Conservation (phyloP, 2,888 invertebrate species). For the Brachyptera risi region DNA sequence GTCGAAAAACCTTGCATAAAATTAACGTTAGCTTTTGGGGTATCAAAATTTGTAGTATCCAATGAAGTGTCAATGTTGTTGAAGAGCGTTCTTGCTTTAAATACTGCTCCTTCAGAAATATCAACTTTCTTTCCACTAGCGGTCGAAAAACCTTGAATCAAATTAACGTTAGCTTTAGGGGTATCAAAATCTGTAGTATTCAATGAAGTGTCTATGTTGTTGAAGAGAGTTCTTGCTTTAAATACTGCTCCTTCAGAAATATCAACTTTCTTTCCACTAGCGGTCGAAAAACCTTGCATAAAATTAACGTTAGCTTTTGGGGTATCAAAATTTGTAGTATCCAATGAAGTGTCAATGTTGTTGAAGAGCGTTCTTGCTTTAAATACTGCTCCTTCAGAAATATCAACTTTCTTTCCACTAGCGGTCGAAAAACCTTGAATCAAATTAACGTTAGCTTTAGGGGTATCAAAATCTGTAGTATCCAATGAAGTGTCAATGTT, state of each 20-base stretch:
- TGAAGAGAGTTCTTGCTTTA: conserved; percentile 25
- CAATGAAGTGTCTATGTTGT: conserved; percentile 40
- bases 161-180: background rate
- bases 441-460: background rate
- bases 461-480: conserved; percentile 2
- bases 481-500: conserved; percentile 40
- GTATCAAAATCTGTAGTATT: background rate
- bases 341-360: conserved; percentile 38
- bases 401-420: conserved; percentile 36
- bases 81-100: conserved; percentile 24
- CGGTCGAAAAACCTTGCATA: conserved; percentile 40
- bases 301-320: background rate
- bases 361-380: conserved; percentile 41
- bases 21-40: background rate
- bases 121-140: conserved; percentile 39
- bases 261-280: conserved; percentile 37
- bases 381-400: conserved; percentile 37
- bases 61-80: conserved; percentile 40
- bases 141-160: conserved; percentile 39
- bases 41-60: background rate
- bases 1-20: conserved; percentile 40
- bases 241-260: conserved; percentile 37
- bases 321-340: background rate
- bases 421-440: conserved; percentile 41
- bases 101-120: conserved; percentile 36